Evolutionary conservation across 23 tunicate species (phyloP).

Genomic region (Halocynthia roretzi): DNA sequence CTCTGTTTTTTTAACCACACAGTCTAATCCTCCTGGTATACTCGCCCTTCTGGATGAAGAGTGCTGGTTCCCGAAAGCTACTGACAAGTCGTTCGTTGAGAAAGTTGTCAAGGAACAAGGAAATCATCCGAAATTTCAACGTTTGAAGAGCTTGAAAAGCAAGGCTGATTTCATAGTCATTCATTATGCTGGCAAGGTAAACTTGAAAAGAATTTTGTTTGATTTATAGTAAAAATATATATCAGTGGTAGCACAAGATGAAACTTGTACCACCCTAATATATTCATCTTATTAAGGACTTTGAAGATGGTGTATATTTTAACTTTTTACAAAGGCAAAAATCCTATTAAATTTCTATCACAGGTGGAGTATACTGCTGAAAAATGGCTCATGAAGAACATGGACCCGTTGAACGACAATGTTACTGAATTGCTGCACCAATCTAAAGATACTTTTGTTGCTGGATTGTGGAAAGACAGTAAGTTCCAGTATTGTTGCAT

Average conservation of each 20-base stretch:
- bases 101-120: constrained; percentile 88
- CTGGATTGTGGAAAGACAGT: constrained; percentile 90
- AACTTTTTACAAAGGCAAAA: too few relatives aligned
- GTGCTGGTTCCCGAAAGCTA: constrained; percentile 99
- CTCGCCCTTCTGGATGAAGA: constrained; percentile 95
- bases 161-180: constrained; percentile 89
- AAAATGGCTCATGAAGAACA: constrained; percentile 99
- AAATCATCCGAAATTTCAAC: constrained; percentile 83
- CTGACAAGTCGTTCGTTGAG: constrained; percentile 96
- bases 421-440: constrained; percentile 85
- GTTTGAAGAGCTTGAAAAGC: constrained; percentile 71
- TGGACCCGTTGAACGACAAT: constrained; percentile 99
- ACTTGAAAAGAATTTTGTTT: too few relatives aligned
- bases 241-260: too few relatives aligned
- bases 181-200: constrained; percentile 99
- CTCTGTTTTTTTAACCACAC: constrained; percentile 3
- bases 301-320: too few relatives aligned
- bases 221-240: too few relatives aligned
- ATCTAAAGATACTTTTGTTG: constrained; percentile 79
- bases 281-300: too few relatives aligned
- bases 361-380: constrained; percentile 93
- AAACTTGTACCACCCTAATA: too few relatives aligned
- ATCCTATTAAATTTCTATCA: neutral
- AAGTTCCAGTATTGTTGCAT: constrained; percentile 4
- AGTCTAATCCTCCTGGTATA: constrained; percentile 99